Percentiles rank a stretch among this genome's conserved stretches.
Evolutionary conservation across 2,888 invertebrate genomes (phyloP).

Genomic region (Nesidiocoris tenuis): DNA sequence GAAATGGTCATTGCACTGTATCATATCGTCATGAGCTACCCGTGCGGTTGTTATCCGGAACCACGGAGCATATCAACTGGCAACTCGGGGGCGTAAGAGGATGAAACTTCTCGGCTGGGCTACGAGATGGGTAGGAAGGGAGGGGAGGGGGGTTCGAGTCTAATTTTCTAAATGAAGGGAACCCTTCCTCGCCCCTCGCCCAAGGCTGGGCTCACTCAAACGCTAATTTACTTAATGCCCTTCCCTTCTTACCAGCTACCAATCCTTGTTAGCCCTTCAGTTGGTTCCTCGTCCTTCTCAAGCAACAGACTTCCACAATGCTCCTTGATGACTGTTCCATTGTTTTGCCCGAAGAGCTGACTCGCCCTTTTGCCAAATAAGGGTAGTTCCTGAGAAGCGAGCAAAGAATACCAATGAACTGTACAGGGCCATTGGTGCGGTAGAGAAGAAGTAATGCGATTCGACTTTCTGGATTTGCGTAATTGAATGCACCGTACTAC

Average conservation of each 20-base stretch:
- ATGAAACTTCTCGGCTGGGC: neutral
- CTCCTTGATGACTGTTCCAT: neutral
- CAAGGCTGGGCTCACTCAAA: slow-evolving; percentile 32
- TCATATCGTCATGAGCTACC: slow-evolving; percentile 1
- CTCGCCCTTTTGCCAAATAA: neutral
- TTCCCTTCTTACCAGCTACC: neutral
- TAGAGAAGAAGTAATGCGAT: neutral
- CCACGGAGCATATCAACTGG: neutral
- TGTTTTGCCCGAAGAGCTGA: neutral
- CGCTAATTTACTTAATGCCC: slow-evolving; percentile 40
- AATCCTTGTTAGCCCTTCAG: slow-evolving; percentile 9
- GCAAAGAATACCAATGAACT: neutral
- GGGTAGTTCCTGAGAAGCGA: neutral
- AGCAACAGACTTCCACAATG: slow-evolving; percentile 18
- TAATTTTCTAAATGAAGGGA: slow-evolving; percentile 43
- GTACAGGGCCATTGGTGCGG: neutral
- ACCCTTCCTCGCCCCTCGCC: neutral
- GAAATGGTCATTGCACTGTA: slow-evolving; percentile 23
- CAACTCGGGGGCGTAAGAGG: slow-evolving; percentile 1
- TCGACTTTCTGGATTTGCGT: neutral
- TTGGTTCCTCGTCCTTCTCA: neutral
- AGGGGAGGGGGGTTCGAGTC: slow-evolving; percentile 18
- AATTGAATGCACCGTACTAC: neutral
- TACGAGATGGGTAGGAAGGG: slow-evolving; percentile 1
- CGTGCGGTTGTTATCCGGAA: neutral